Evolutionary conservation across 1,140 invertebrate species (phyloP), one percentile per base, ranked within the genome.

Genomic region (Diabrotica virgifera): DNA sequence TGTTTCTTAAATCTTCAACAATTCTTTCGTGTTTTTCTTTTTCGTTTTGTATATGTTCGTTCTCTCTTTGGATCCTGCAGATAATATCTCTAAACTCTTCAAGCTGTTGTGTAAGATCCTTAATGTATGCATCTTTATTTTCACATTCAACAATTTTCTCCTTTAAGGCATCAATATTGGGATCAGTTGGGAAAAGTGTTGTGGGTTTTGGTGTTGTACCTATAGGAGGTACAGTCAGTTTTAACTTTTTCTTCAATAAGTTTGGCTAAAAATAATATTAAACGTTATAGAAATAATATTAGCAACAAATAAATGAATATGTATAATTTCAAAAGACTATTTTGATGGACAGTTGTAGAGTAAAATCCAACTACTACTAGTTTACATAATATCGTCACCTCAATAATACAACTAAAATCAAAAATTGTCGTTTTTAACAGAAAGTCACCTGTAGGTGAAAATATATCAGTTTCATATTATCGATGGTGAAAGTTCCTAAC

Each of bases 1-100:
- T 52, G 10, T 59, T 52, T 40, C 67, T 67, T 74, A 61, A 78
- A 75, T 69, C 73, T 73, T 56, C 75, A 72, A 14, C 73, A 68
- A 63, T 76, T 77, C 54, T 76, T 77, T 69, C 79, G 50, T 40
- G 63, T 65, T 77, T 77, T 38, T 68, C 73, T 73, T 81, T 71
- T 62, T 82, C 80, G 14, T 75, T 72, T 62, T 78, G 76, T 9
- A 82, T 63, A 8, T 76, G 76, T 46, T 78, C 74, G 9, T 78
- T 77, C 65, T 82, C 64, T 55, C 64, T 46, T 59, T 70, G 50
- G 8, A 75, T 57, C 63, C 66, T 36, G 57, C 52, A 63, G 0
- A 76, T 52, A 66, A 70, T 38, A 38, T 66, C 52, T 37, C 75
- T 78, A 57, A 74, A 63, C 56, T 75, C 71, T 59, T 79, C 78